Evolutionary conservation across 2,113 vertebrate species (phyloP).

Genomic region (Heliornis fulica): DNA sequence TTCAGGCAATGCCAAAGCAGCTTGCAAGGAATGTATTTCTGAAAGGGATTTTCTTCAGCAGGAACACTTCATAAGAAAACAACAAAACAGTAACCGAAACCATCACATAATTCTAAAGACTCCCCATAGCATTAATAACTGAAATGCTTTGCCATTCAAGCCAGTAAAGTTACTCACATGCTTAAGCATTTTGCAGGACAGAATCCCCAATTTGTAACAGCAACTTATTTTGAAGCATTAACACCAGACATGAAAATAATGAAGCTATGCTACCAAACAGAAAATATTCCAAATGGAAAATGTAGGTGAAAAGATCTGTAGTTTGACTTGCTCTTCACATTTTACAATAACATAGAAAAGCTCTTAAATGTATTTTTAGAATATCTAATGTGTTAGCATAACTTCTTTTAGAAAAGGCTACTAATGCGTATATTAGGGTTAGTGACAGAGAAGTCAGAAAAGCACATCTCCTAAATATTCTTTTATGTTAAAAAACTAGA

Average conservation of each 20-base stretch:
- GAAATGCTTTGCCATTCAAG: conserved; percentile 61
- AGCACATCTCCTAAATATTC: conserved; percentile 39
- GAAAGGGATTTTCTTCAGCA: conserved; percentile 11
- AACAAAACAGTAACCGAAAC: conserved; percentile 19
- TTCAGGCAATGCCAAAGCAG: conserved; percentile 39
- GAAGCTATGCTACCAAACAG: conserved; percentile 68
- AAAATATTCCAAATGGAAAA: conserved; percentile 72
- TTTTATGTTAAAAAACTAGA: conserved; percentile 38
- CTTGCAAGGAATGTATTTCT: background rate
- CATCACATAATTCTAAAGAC: background rate
- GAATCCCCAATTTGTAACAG: conserved; percentile 45
- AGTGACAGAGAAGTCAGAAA: conserved; percentile 57
- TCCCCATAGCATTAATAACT: background rate
- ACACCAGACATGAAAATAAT: conserved; percentile 65
- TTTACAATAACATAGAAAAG: conserved; percentile 18
- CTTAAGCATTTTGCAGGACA: conserved; percentile 43
- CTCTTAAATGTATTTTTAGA: conserved; percentile 44
- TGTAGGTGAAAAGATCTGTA: conserved; percentile 59
- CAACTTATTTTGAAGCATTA: conserved; percentile 45
- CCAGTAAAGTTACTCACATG: conserved; percentile 54
- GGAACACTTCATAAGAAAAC: background rate
- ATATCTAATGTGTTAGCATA: conserved; percentile 64
- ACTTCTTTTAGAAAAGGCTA: conserved; percentile 56
- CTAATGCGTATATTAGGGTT: conserved; percentile 8
- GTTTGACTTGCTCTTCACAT: conserved; percentile 20